Conservation (phyloP, 2,113 vertebrate genomes). For the Falcunculus frontatus region DNA sequence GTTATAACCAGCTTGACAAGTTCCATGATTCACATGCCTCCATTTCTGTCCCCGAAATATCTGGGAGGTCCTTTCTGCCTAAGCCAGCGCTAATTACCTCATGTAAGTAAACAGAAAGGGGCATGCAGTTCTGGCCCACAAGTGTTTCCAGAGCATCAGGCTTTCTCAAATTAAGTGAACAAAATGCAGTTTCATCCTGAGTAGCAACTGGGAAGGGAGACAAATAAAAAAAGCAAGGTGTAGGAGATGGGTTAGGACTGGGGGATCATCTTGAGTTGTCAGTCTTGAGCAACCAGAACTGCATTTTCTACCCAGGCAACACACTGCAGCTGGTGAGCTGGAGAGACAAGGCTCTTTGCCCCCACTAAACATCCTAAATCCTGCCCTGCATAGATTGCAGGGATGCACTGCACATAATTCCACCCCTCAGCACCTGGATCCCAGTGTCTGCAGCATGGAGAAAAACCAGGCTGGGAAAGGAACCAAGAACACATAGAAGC, state of each 20-base stretch:
- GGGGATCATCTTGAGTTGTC: neutral
- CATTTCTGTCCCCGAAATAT: neutral
- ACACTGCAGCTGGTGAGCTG: neutral
- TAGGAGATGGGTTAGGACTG: neutral
- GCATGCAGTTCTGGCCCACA: neutral
- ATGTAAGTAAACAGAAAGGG: neutral
- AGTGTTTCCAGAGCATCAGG: neutral
- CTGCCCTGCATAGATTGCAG: neutral
- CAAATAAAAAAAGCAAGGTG: neutral
- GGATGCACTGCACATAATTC: neutral
- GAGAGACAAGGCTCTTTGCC: neutral
- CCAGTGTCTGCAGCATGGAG: neutral
- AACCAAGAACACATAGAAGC: neutral
- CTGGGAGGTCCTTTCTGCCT: neutral
- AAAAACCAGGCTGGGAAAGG: neutral
- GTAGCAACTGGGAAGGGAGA: neutral
- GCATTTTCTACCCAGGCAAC: neutral
- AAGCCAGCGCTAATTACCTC: neutral
- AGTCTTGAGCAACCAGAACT: neutral
- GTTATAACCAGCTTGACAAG: neutral
- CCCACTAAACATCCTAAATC: neutral
- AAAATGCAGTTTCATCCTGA: neutral
- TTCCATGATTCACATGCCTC: neutral
- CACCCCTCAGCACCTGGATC: neutral
- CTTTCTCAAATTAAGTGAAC: neutral